Evolutionary conservation across 53 echinoderm and acorn worm species (phyloP), one percentile per base, ranked within the genome.

Genomic region (Temnopleurus reevesii): DNA sequence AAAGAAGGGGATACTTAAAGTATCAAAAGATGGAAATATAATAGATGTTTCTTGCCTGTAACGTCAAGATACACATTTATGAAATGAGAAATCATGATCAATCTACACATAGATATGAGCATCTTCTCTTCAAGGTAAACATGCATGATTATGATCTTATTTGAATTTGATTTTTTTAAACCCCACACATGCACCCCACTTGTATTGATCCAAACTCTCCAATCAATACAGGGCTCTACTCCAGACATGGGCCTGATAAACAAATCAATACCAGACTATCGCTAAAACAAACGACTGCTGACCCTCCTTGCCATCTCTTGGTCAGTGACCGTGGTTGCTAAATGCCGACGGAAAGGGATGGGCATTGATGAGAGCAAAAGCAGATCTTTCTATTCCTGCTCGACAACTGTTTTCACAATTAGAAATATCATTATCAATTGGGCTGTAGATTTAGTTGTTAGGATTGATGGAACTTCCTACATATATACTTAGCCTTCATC

Each of bases 221-320:
- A 41, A 41, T 71, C 71, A 71, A 71, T 71, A 71, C 19, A 12
- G 71, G 41, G 71, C 71, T 9, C 71, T 71, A 71, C 71, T 71
- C 71, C 21, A 12, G 71, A 71, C 21, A 8, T 7, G 41, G 36
- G 6, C 33, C 15, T 71, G 19, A 71, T n/a, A 71, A 71, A 71
- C 71, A 41, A 71, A 71, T 71, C 71, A 71, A 71, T 71, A 71
- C 10, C 21, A 71, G 71, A 38, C 41, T 71, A 38, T 38, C 21
- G 41, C 71, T 71, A 71, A 41, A 71, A 71, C 71, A 71, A 71
- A 71, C 34, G 38, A 38, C 36, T 71, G 13, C 17, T 31, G 41
- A 71, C 21, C 71, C 71, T 71, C 36, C 13, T 6, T 3, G 34
- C 41, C 71, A n/a, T n/a, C n/a, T n/a, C n/a, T n/a, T 79, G 79